Evolutionary conservation across 2,113 vertebrate genomes (phyloP).

Genomic region (Pyrgilauda ruficollis): DNA sequence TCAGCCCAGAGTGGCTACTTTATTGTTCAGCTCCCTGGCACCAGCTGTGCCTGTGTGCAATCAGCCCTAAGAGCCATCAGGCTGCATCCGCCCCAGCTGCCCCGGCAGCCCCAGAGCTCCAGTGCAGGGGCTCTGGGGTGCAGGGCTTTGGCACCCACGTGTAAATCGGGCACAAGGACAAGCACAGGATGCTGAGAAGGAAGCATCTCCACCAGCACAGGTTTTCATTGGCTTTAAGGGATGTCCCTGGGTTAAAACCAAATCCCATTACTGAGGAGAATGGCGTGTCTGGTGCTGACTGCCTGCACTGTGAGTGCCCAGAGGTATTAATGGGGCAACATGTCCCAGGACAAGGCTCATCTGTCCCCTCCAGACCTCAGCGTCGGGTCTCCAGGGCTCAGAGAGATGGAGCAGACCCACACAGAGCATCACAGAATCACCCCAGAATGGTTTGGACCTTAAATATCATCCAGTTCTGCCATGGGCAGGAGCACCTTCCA

Average conservation of each 20-base stretch:
- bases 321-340: neutral
- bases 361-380: neutral
- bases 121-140: neutral
- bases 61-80: constrained; percentile 46
- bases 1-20: constrained; percentile 33
- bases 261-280: neutral
- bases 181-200: neutral
- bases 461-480: neutral
- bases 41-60: constrained; percentile 66
- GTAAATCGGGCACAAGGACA: accelerated
- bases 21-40: constrained; percentile 66
- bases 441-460: neutral
- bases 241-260: neutral
- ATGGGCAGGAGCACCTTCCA: neutral
- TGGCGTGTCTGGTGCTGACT: neutral
- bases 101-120: neutral
- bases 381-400: accelerated
- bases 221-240: neutral
- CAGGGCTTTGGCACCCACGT: accelerated
- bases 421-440: neutral
- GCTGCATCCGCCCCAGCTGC: constrained; percentile 69
- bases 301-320: accelerated
- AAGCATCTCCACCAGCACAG: neutral
- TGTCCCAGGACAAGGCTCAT: accelerated
- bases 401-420: neutral